A percentile compares a stretch with the other conserved stretches of the same genome.
Evolutionary conservation across 2,888 invertebrate species (phyloP).

Genomic region (Polietes domitor): DNA sequence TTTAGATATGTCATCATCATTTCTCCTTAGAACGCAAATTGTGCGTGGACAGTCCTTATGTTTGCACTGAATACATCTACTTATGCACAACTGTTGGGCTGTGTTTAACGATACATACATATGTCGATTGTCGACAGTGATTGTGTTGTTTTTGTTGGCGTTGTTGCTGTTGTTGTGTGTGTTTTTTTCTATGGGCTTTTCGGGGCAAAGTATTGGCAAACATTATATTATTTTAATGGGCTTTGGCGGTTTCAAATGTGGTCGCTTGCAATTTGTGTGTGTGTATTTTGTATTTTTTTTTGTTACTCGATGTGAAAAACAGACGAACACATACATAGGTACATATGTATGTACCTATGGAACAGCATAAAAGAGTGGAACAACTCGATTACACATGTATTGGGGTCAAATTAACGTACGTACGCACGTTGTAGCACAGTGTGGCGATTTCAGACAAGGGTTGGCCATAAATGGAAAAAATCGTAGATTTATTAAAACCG

Average conservation of each 20-base stretch:
- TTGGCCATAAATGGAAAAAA: too few relatives aligned
- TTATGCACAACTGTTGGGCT: background rate
- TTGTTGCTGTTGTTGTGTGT: background rate
- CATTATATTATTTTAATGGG: slow-evolving; percentile 63
- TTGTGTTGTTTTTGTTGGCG: background rate
- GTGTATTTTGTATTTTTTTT: background rate
- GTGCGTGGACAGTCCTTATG: background rate
- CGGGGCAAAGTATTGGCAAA: slow-evolving; percentile 53
- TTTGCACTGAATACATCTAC: background rate
- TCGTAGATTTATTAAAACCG: too few relatives aligned
- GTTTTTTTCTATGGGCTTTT: background rate
- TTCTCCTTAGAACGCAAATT: too few relatives aligned
- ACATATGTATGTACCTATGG: background rate
- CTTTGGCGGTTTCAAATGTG: slow-evolving; percentile 58
- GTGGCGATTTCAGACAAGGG: background rate
- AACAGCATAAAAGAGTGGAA: slow-evolving; percentile 41
- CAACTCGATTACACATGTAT: slow-evolving; percentile 60
- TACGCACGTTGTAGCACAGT: background rate
- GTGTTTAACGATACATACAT: background rate
- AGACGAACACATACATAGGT: background rate
- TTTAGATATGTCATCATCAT: too few relatives aligned
- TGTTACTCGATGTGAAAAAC: background rate
- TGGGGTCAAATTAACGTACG: slow-evolving; percentile 52
- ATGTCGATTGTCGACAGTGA: too few relatives aligned
- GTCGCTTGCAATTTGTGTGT: slow-evolving; percentile 36